Evolutionary conservation across 1,140 invertebrate genomes (phyloP), one percentile per base, ranked within the genome.

Genomic region (Meloidogyne floridensis): DNA sequence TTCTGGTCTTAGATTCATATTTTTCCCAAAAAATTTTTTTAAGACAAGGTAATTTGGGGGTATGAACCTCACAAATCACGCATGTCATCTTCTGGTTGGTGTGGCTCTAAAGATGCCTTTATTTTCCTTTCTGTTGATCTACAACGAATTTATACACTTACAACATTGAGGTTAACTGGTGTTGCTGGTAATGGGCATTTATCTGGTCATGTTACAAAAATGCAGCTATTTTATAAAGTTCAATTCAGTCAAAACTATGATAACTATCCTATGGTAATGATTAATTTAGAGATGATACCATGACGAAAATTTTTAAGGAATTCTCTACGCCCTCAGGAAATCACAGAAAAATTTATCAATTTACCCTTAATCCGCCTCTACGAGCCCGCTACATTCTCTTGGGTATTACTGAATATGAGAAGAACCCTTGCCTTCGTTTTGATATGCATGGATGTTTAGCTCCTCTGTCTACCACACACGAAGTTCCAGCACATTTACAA

Each of bases 141-240:
- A 73, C 95, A 95, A 75, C 93, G 94, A 91, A 93, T 96, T 13
- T 94, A 94, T 87, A 92, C 95, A 86, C 94, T 98, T 0, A 97
- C 96, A 84, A 92, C 92, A 80, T 69, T 88, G 18, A 73, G 89
- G 15, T 70, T 90, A 53, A 84, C 88, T 42, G 87, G 89, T 51
- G 89, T 90, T 32, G 90, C 84, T 47, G 89, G 87, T 15, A 83
- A 73, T 69, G 90, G 88, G 0, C 77, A 82, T 78, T 74, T 90
- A n/a, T 81, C 82, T 32, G 89, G 89, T 43, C 90, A 90, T 78
- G 86, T 90, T 8, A 97, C 95, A 0, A 95, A 97, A 92, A 95
- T 98, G 79, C 92, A 96, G 81, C 96, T 98, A 91, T 98, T 98
- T 92, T 98, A 98, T 90, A 98, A 98, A 91, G 94, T 95, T 91